A percentile compares a stretch with the other conserved stretches of the same genome.
phyloP scores from a whole-genome alignment of 1,140 invertebrate genomes.

The Drosophila seguyi region DNA sequence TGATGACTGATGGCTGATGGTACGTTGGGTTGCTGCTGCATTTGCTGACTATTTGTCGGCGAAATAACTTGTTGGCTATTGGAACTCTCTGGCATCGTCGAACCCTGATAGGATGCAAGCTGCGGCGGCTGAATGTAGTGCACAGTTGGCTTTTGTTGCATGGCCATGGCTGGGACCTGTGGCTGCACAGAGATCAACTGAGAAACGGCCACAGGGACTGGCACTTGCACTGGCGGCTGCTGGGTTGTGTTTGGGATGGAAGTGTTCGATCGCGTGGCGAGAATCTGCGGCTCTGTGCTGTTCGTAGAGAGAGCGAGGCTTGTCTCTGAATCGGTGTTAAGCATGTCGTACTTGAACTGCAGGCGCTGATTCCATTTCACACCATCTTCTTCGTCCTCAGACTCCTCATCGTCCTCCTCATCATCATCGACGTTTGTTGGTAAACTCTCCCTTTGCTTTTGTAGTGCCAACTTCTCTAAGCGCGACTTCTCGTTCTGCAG shows the following conservation, averaged over 20 bases:
- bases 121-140: conserved; percentile 76
- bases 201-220: conserved; percentile 22
- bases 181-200: conserved; percentile 64
- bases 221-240: conserved; percentile 37
- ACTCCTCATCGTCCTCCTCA: conserved; percentile 81
- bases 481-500: conserved; percentile 84
- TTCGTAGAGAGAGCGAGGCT: conserved; percentile 65
- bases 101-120: conserved; percentile 70
- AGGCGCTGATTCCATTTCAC: conserved; percentile 72
- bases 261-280: conserved; percentile 51
- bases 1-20: conserved; percentile 32
- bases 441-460: conserved; percentile 88
- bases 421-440: conserved; percentile 83
- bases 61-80: conserved; percentile 72
- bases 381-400: conserved; percentile 77
- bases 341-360: conserved; percentile 63
- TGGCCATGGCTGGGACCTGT: conserved; percentile 63
- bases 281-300: conserved; percentile 63
- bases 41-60: conserved; percentile 65
- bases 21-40: conserved; percentile 56
- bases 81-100: conserved; percentile 60
- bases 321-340: conserved; percentile 74
- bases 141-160: conserved; percentile 70
- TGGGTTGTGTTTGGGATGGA: conserved; percentile 59
- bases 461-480: conserved; percentile 85